These are phyloP conservation scores for Drosophila pandora DNA, from an alignment of 1,140 invertebrate genomes.

Conservation along the genomic window DNA sequence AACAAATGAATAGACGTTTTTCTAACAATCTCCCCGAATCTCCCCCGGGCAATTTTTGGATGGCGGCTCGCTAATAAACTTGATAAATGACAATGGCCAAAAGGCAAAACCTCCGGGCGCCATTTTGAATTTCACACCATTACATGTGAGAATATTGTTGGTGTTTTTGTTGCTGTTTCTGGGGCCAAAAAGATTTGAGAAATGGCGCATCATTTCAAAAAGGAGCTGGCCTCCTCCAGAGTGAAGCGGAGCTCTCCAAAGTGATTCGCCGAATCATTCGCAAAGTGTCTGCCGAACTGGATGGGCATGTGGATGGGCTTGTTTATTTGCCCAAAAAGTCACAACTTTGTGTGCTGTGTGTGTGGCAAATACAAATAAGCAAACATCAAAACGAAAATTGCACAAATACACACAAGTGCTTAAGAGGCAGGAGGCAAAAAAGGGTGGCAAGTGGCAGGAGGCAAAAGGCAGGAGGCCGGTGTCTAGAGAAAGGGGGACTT, in stretches of 20 bases:
- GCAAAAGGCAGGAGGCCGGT: background rate
- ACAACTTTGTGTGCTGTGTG: slow-evolving; percentile 61
- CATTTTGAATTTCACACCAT: slow-evolving; percentile 81
- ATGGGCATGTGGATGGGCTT: slow-evolving; percentile 2
- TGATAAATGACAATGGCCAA: slow-evolving; percentile 71
- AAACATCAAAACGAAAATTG: slow-evolving; percentile 66
- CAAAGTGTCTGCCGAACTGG: slow-evolving; percentile 7
- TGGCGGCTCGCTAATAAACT: slow-evolving; percentile 68
- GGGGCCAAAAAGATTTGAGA: slow-evolving; percentile 66
- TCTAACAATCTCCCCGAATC: background rate
- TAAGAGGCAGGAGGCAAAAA: background rate
- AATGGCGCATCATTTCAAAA: slow-evolving; percentile 70
- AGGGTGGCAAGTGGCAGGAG: background rate
- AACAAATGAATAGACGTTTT: slow-evolving; percentile 50
- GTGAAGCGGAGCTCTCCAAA: slow-evolving; percentile 60
- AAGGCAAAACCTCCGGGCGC: slow-evolving; percentile 38
- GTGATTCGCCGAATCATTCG: slow-evolving; percentile 64
- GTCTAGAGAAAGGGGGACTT: background rate
- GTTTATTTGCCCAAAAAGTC: slow-evolving; percentile 71
- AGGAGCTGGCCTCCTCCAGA: slow-evolving; percentile 44
- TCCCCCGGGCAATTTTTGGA: slow-evolving; percentile 15
- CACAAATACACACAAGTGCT: slow-evolving; percentile 38
- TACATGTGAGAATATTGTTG: slow-evolving; percentile 52
- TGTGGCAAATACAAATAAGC: slow-evolving; percentile 68
- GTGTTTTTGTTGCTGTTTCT: background rate